Evolutionary conservation across 2,113 vertebrate genomes (phyloP), one percentile per base, ranked within the genome.

Genomic region (Archilochus colubris): DNA sequence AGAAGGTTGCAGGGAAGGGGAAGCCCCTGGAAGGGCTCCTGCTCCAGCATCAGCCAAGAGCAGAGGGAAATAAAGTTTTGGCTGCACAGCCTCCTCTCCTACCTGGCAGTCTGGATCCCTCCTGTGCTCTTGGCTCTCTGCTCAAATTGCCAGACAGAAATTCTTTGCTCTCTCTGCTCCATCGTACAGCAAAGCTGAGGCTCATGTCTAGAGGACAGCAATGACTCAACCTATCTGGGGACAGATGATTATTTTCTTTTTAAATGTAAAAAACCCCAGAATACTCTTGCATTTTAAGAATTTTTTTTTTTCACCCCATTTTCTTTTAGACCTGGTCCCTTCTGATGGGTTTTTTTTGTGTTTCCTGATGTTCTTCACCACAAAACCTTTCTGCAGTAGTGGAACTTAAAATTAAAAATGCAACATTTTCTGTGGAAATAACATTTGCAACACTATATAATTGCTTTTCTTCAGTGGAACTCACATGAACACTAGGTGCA

Each of bases 401-500:
- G 11, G 22, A 82, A 72, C 82, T 72, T 68, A n/a, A 64, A 72
- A 93, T 79, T 73, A 22, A 58, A 87, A 89, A 83, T 44, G 51
- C 66, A 85, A 79, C 67, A 62, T 87, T 85, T 27, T 91, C 54
- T 38, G 40, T 79, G 69, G 70, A 79, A 94, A 75, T 69, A 82
- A 91, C 54, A 86, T 59, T 43, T 82, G 76, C 82, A 95, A 72
- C 82, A 73, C 64, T 53, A 69, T 44, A 92, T 74, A 58, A 79
- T 57, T 76, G 22, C 82, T 94, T 75, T 64, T 92, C 76, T 67
- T 72, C 89, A 86, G 18, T 15, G 40, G 64, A 92, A 86, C 74
- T 95, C 82, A 94, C 79, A 66, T 82, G 58, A 93, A 95, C 76
- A 91, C 33, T 2, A 94, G 75, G 12, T 90, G 43, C 91, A 86